Conservation (phyloP, 92 coral and sea anemone species). For the Parazoanthus atlanticus region DNA sequence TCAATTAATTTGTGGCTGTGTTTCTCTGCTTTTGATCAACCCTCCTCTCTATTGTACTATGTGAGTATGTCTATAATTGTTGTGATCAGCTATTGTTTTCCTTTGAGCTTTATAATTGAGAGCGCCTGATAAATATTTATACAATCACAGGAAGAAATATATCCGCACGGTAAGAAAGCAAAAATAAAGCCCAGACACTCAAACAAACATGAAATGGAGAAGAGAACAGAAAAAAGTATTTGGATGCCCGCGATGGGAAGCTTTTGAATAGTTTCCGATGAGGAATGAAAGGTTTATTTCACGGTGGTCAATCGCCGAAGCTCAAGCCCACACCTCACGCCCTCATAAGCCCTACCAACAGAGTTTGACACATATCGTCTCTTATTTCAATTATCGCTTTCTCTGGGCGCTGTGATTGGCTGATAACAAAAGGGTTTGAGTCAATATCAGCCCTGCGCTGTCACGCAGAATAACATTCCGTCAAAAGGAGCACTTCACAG, state of each 20-base stretch:
- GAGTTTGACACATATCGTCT: constrained; percentile 73
- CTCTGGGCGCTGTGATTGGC: constrained; percentile 65
- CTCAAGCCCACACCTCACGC: constrained; percentile 89
- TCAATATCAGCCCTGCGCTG: constrained; percentile 66
- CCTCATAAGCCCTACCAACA: constrained; percentile 71
- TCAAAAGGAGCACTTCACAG: constrained; percentile 37
- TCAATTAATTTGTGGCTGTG: constrained; percentile 17
- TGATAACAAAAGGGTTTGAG: constrained; percentile 70
- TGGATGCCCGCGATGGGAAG: background rate
- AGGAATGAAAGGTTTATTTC: constrained; percentile 40
- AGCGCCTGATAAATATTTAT: constrained; percentile 73
- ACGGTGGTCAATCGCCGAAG: constrained; percentile 69
- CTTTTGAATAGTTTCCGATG: constrained; percentile 21
- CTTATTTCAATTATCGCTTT: constrained; percentile 67
- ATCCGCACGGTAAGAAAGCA: too few species aligned
- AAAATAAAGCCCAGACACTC: background rate
- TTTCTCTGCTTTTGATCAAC: constrained; percentile 48
- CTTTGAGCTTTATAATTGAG: constrained; percentile 70
- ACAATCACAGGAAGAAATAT: constrained; percentile 43
- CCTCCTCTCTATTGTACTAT: constrained; percentile 17
- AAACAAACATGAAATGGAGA: constrained; percentile 5
- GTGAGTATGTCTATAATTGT: constrained; percentile 5
- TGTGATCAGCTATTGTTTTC: constrained; percentile 64
- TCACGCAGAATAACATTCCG: constrained; percentile 51
- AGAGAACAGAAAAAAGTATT: background rate